Evolutionary conservation across 2,113 vertebrate genomes (phyloP).

Genomic region (Apteryx mantelli): DNA sequence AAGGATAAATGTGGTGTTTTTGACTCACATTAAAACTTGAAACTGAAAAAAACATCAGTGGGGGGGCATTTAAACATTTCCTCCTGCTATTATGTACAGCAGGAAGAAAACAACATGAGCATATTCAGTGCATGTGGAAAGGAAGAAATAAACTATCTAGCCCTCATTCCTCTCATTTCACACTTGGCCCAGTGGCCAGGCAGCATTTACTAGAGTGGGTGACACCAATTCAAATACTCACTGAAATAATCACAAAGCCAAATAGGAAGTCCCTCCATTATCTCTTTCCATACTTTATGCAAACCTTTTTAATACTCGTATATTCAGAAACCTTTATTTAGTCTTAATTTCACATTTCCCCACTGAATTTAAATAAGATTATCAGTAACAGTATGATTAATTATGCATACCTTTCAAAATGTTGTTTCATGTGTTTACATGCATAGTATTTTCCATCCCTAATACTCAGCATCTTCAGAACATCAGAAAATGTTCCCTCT

Average conservation of each 20-base stretch:
- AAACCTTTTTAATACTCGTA: not conserved
- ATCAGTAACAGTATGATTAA: not conserved
- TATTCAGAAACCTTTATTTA: not conserved
- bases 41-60: not conserved
- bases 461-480: constrained; percentile 85
- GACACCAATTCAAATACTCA: not conserved
- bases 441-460: constrained; percentile 85
- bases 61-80: not conserved
- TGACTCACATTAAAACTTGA: not conserved
- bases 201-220: not conserved
- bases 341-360: not conserved
- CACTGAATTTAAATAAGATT: not conserved
- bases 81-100: not conserved
- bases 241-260: not conserved
- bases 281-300: not conserved
- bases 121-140: not conserved
- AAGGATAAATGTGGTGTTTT: not conserved
- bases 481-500: constrained; percentile 90
- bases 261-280: not conserved
- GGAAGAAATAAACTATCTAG: not conserved
- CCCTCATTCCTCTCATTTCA: not conserved
- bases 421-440: constrained; percentile 89
- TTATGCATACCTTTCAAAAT: constrained; percentile 82
- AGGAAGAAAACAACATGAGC: not conserved
- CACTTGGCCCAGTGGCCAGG: not conserved